Base-by-base conservation (phyloP, 1,140 invertebrate species). In the Aphelenchoides besseyi region DNA sequence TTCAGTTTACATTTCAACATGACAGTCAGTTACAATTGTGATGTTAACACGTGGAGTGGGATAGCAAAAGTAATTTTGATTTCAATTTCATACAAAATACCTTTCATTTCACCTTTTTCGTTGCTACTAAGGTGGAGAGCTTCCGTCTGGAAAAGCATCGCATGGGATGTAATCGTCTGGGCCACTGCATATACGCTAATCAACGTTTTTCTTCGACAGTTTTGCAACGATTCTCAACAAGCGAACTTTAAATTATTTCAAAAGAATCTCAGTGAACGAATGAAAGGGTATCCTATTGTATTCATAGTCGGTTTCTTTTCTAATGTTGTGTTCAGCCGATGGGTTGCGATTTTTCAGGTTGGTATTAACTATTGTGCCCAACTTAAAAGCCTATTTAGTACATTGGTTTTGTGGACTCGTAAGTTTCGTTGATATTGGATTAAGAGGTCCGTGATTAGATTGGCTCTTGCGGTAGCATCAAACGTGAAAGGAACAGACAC, bases 291-390 rank as follows among this genome's bases (percentile, higher is more conserved):
- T 52, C 63, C 63, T 2, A 18, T 52, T 8, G 29, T 59, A 26
- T 66, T 66, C 35, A 66, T 66, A 2, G 26, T 66, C 63, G 63
- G 63, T 1, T 66, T 66, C 63, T 66, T 53, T 59, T 16, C 41
- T 12, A 12, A 66, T 16, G 63, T 59, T 16, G 30, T 66, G 1
- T 36, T 66, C 33, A 59, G 41, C 33, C 16, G 63, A 35, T 66
- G 48, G 33, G 30, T 35, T n/a, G 12, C 12, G 3, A 48, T 66
- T n/a, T 59, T 66, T 48, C 48, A 33, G 30, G 12, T 18, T 2
- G n/a, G n/a, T n/a, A n/a, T n/a, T n/a, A n/a, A n/a, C n/a, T n/a
- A n/a, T n/a, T n/a, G n/a, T n/a, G n/a, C n/a, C n/a, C n/a, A n/a
- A n/a, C n/a, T n/a, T n/a, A n/a, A n/a, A n/a, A n/a, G n/a, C n/a